Percentiles rank a stretch among this genome's conserved stretches.
phyloP scores from a whole-genome alignment of 2,888 invertebrate species.

The Xylophagus ater region DNA sequence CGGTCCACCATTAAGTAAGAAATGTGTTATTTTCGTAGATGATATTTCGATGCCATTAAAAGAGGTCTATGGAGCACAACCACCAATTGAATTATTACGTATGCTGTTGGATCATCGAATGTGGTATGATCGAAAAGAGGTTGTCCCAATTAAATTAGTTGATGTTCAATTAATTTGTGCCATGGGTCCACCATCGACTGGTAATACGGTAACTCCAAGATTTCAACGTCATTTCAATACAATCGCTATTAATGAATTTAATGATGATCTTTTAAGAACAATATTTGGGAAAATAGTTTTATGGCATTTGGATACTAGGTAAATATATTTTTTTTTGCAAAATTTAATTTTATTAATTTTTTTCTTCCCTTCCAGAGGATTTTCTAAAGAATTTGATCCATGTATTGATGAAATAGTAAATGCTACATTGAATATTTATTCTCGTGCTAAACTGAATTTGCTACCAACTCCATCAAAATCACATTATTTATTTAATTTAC shows the following conservation, averaged over 20 bases:
- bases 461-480: conserved; percentile 88
- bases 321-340: conserved; percentile 14
- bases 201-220: conserved; percentile 72
- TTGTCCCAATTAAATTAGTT: conserved; percentile 63
- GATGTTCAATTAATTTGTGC: conserved; percentile 84
- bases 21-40: conserved; percentile 84
- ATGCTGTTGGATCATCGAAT: conserved; percentile 83
- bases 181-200: conserved; percentile 69
- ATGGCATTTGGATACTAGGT: conserved; percentile 94
- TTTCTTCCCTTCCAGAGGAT: conserved; percentile 53
- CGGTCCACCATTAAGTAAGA: conserved; percentile 85
- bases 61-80: conserved; percentile 78
- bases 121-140: conserved; percentile 81
- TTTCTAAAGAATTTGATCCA: conserved; percentile 88
- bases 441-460: conserved; percentile 66
- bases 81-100: conserved; percentile 82
- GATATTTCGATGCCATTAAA: conserved; percentile 92
- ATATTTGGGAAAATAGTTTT: conserved; percentile 85
- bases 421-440: conserved; percentile 80
- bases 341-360: not conserved
- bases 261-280: conserved; percentile 67
- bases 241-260: conserved; percentile 79
- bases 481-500: conserved; percentile 88
- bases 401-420: conserved; percentile 79
- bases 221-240: conserved; percentile 81